phyloP scores from a whole-genome alignment of 1,140 invertebrate genomes.

The Drosophila saltans region DNA sequence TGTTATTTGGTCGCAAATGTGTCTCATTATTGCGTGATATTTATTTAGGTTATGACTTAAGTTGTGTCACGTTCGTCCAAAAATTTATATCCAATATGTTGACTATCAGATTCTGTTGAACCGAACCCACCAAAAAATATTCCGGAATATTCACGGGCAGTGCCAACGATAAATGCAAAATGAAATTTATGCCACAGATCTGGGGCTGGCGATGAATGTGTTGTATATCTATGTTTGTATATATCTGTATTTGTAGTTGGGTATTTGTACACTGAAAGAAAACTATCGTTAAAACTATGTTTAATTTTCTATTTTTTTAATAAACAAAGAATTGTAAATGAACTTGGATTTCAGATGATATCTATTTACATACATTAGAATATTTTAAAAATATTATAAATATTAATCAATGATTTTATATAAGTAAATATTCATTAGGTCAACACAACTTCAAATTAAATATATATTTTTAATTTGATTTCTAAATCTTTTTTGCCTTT shows the following conservation, averaged over 20 bases:
- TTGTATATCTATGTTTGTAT: conserved; percentile 37
- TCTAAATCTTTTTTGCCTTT: no score
- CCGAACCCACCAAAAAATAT: conserved; percentile 18
- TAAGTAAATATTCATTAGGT: no score
- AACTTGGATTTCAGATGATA: no score
- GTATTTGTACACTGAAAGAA: not conserved
- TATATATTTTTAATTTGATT: no score
- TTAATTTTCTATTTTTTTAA: no score
- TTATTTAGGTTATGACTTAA: conserved; percentile 82
- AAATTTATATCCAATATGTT: conserved; percentile 81
- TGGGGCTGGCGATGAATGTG: conserved; percentile 42
- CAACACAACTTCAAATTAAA: no score
- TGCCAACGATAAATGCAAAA: conserved; percentile 18
- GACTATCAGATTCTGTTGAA: conserved; percentile 53
- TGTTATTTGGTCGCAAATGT: conserved; percentile 77
- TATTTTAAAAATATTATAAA: no score
- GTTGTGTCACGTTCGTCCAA: conserved; percentile 74
- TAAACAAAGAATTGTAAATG: no score
- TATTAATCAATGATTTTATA: no score
- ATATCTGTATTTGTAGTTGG: conserved; percentile 18
- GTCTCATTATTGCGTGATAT: conserved; percentile 80
- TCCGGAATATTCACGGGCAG: conserved; percentile 59
- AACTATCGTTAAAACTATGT: not conserved
- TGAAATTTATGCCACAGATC: conserved; percentile 68
- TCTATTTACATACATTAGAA: no score